Base-by-base conservation (phyloP, 1,140 invertebrate genomes). In the Megalopta genalis region DNA sequence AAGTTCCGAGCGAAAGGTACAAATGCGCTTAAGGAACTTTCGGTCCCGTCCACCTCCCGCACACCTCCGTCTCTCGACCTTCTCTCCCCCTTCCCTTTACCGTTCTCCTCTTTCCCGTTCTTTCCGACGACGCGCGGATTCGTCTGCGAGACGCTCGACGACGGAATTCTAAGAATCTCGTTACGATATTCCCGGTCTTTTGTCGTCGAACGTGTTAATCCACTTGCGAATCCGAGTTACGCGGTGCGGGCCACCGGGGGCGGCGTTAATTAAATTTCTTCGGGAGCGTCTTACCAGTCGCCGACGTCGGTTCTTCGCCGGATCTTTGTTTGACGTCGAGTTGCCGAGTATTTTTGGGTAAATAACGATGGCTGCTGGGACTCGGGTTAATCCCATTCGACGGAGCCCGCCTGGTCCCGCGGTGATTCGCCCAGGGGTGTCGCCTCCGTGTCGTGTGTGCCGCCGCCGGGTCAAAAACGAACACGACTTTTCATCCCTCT, bases 11-110 rank as follows among this genome's bases (percentile, higher is more conserved):
- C 66, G 75, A 81, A 79, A 80, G 76, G 80, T 86, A 86, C 85
- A 86, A 86, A 86, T 85, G 84, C 81, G 83, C 84, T 86, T 80
- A 82, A 86, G 71, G 70, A 86, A 86, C 73, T 86, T 86, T 86
- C 73, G 21, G 16, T 54, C 54, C 54, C 54, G 49, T 16, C 46
- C 2, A 16, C 49, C 16, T 21, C 49, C 49, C 49, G 14, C 18
- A 18, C 18, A 14, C 6, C 49, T 14, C 16, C 16, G 14, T 52
- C 16, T 21, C 5, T 0, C 14, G 49, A 3, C 49, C 49, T 52
- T 52, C 42, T 14, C 14, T 6, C 21, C 25, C 2, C 21, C 16
- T 23, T 2, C 16, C 14, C 16, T 54, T 23, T 52, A 4, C n/a
- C 27, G 16, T 37, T 49, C 37, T 37, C 32, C 52, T n/a, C 52